These are phyloP conservation scores for Panonychus citri DNA, from an alignment of 1,140 invertebrate species.

Conservation along the genomic window DNA sequence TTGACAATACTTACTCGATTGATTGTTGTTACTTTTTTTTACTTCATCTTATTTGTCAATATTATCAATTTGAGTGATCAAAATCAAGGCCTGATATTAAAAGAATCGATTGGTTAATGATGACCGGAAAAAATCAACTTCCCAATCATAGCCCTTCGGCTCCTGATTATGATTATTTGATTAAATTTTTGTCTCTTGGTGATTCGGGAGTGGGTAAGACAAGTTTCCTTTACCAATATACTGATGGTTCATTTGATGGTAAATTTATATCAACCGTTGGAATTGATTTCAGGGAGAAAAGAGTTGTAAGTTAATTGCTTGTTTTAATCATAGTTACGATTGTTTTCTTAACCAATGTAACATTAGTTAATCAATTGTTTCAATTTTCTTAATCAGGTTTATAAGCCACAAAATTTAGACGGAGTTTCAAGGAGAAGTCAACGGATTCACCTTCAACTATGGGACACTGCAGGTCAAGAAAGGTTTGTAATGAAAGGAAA, in stretches of 20 bases:
- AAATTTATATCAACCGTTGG: constrained; percentile 92
- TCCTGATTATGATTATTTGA: constrained; percentile 81
- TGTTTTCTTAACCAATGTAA: neutral
- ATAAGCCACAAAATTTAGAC: constrained; percentile 33
- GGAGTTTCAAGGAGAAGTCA: constrained; percentile 43
- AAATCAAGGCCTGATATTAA: too few species aligned
- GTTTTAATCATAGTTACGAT: too few species aligned
- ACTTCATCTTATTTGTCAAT: too few species aligned
- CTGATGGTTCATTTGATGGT: constrained; percentile 67
- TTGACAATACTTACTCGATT: too few species aligned
- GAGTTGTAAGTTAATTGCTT: constrained; percentile 46
- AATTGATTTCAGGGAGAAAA: constrained; percentile 90
- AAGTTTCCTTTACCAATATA: constrained; percentile 80
- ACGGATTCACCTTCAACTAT: constrained; percentile 69
- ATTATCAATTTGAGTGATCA: too few species aligned
- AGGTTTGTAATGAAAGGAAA: neutral
- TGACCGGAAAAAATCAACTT: neutral
- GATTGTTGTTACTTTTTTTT: too few species aligned
- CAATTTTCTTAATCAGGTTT: constrained; percentile 32
- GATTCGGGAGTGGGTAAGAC: constrained; percentile 84
- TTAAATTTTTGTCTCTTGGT: constrained; percentile 81
- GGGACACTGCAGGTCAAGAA: constrained; percentile 59
- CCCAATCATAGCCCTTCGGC: neutral
- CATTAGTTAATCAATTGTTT: neutral
- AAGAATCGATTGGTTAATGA: too few species aligned